A percentile compares a stretch with the other conserved stretches of the same genome.
These are phyloP conservation scores for Sialis lutaria DNA, from an alignment of 2,888 invertebrate species.

Conservation along the genomic window DNA sequence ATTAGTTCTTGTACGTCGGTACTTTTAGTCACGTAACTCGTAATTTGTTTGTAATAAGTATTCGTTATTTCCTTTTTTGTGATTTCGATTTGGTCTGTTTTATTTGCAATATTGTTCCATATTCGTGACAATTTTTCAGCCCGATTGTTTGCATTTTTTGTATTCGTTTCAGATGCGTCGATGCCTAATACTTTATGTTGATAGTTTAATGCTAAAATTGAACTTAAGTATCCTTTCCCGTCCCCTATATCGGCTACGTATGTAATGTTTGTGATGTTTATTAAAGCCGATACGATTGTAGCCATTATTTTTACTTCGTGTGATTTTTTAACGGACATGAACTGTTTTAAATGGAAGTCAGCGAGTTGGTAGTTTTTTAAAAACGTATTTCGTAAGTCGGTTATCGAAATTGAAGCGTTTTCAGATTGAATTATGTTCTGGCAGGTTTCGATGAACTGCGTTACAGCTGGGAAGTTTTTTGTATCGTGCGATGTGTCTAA, in stretches of 20 bases:
- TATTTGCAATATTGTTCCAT: conserved; percentile 20
- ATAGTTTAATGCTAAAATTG: conserved; percentile 52
- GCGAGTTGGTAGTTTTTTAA: conserved; percentile 1
- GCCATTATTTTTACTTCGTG: conserved; percentile 62
- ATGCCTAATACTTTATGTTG: conserved; percentile 60
- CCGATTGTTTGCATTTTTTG: conserved; percentile 44
- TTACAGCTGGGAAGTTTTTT: conserved; percentile 13
- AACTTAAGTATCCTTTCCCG: conserved; percentile 74
- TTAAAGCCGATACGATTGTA: conserved; percentile 35
- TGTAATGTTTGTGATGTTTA: conserved; percentile 18
- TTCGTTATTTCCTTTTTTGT: conserved; percentile 7
- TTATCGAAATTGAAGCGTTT: no score
- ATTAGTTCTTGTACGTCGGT: conserved; percentile 35
- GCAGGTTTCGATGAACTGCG: conserved; percentile 17
- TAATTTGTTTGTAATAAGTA: conserved; percentile 37
- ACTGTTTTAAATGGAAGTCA: conserved; percentile 33
- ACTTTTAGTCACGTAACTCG: conserved; percentile 38
- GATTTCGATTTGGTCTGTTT: conserved; percentile 14
- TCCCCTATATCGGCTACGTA: conserved; percentile 73
- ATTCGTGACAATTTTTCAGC: conserved; percentile 26
- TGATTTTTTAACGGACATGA: conserved; percentile 65
- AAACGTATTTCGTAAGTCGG: conserved; percentile 16
- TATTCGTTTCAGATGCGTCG: conserved; percentile 54
- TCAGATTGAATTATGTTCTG: conserved; percentile 9
- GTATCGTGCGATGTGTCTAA: conserved; percentile 22